Conservation (phyloP, 2,113 vertebrate genomes). For the Amia ocellicauda region DNA sequence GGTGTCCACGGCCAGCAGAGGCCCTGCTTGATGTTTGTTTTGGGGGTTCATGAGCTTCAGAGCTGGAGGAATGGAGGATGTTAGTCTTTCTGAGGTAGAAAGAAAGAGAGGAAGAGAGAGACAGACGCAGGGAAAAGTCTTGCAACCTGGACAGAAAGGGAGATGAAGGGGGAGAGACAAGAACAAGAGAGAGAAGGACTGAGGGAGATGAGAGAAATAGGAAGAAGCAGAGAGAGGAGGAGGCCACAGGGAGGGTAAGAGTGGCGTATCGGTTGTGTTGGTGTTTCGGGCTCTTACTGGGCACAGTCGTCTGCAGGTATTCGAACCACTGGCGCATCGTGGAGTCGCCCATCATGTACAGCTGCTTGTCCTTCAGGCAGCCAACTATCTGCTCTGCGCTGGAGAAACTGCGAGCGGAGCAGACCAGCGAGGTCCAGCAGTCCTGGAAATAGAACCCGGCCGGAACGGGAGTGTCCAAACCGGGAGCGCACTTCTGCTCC, state of each 20-base stretch:
- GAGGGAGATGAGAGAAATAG: neutral
- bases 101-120: neutral
- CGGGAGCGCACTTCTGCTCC: no score
- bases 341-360: conserved; percentile 49
- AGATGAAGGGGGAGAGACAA: no score
- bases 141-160: neutral
- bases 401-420: no score
- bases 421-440: no score
- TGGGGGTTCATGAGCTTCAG: conserved; percentile 34
- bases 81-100: neutral
- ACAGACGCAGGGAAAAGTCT: neutral
- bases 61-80: conserved; percentile 17
- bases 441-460: no score
- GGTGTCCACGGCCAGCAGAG: conserved; percentile 25
- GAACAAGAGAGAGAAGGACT: neutral
- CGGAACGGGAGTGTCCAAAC: no score
- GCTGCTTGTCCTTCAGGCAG: conserved; percentile 6
- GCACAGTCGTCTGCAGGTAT: conserved; percentile 24
- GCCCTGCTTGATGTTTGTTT: conserved; percentile 9
- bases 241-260: no score
- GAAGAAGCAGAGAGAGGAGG: neutral
- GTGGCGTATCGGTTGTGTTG: no score
- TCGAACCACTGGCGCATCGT: conserved; percentile 44
- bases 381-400: no score
- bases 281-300: conserved; percentile 37